Evolutionary conservation across 2,797 vertebrate genomes (phyloP).

Genomic region (Propithecus deckenii): DNA sequence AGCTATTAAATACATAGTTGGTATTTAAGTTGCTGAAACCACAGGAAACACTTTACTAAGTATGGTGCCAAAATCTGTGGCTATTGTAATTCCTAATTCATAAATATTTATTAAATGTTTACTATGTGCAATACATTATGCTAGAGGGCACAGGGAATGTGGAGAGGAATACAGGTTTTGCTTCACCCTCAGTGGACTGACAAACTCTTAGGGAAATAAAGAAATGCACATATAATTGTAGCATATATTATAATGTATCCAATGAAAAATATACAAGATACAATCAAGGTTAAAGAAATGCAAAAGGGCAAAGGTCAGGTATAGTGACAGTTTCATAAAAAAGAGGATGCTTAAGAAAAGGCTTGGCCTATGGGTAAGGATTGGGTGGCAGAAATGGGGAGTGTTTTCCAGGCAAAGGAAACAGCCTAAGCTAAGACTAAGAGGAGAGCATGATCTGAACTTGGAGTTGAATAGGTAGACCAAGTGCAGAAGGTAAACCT

Average conservation of each 20-base stretch:
- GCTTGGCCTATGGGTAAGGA: not conserved
- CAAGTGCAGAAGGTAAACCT: not conserved
- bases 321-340: not conserved
- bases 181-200: not conserved
- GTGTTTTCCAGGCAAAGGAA: not conserved
- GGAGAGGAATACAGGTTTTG: not conserved
- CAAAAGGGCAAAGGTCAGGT: not conserved
- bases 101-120: not conserved
- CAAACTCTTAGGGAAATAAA: not conserved
- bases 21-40: conserved; percentile 50
- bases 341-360: not conserved
- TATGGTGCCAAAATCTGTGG: not conserved
- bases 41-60: not conserved
- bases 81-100: not conserved
- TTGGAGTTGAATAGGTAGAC: not conserved
- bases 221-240: not conserved
- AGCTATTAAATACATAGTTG: conserved; percentile 50
- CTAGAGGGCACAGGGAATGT: not conserved
- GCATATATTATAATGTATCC: not conserved
- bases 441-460: not conserved
- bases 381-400: not conserved
- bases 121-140: not conserved
- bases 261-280: not conserved
- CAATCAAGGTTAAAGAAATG: not conserved
- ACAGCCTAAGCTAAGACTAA: not conserved